Evolutionary conservation across 2,888 invertebrate genomes (phyloP), one percentile per base, ranked within the genome.

Genomic region (Tortrix viridana): DNA sequence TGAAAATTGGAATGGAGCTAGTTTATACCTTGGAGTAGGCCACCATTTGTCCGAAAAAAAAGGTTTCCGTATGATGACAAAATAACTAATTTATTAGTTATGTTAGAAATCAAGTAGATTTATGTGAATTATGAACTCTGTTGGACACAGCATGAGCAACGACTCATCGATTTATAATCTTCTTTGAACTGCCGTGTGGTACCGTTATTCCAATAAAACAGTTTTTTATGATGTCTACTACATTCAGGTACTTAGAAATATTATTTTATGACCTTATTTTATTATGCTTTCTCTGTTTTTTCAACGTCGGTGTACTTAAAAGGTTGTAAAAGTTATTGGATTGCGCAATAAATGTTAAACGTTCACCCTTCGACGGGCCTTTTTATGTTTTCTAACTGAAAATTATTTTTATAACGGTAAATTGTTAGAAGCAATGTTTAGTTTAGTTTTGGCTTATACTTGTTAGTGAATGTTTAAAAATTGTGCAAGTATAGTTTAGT

Each of bases 301-400:
- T 52, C 1, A 22, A 52, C 16, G 43, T 23, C 53, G 53, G 53
- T 16, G 12, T 22, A 43, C 18, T 55, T 55, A 18, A 43, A 55
- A 44, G 1, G 19, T 16, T 14, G 44, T 55, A 44, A 44, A 55
- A 18, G 23, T 26, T 26, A 44, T 55, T 26, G 54, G 44, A 44
- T 55, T 55, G 54, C 16, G 54, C 54, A 55, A 55, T 55, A 55
- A 55, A 53, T 16, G 9, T 53, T 22, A 41, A 37, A 26, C 2
- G 41, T 43, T 7, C 2, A 44, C 43, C 23, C 44, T 26, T 55
- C 41, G 43, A 5, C 18, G 20, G 14, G 20, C 37, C 47, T 22
- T 37, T 57, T 47, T 41, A 22, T 20, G n/a, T 53, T 26, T 32
- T 18, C 18, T 18, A 12, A 26, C 19, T 37, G 14, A 44, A 18